phyloP scores from a whole-genome alignment of 2,888 invertebrate species.

The Xestia sexstrigata region DNA sequence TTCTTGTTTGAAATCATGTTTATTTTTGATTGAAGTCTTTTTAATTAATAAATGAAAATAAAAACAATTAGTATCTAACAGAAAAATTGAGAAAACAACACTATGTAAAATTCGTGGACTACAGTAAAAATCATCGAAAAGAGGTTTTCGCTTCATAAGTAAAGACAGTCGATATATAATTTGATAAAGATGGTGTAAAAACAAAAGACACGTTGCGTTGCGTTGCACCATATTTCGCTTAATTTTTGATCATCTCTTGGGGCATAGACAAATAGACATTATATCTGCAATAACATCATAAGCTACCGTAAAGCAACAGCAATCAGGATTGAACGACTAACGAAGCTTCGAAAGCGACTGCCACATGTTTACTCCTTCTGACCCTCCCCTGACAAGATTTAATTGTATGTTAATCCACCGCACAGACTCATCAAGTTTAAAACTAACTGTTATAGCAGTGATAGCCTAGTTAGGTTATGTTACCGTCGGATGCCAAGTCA shows the following conservation, averaged over 20 bases:
- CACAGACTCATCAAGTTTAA: constrained; percentile 6
- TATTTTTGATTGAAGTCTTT: not conserved
- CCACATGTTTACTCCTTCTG: not conserved
- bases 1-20: not conserved
- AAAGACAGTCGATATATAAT: too few relatives aligned
- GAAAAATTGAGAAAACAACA: not conserved
- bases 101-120: not conserved
- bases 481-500: too few relatives aligned
- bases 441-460: too few relatives aligned
- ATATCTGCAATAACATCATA: not conserved
- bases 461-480: too few relatives aligned
- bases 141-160: not conserved
- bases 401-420: not conserved
- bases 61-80: not conserved
- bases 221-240: not conserved
- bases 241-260: not conserved
- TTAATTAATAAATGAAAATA: not conserved
- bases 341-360: not conserved
- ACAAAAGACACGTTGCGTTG: not conserved
- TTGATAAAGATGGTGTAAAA: not conserved
- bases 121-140: not conserved
- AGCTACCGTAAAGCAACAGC: not conserved
- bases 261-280: not conserved
- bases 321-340: not conserved
- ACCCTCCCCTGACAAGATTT: not conserved